A percentile compares a stretch with the other conserved stretches of the same genome.
Evolutionary conservation across 2,113 vertebrate genomes (phyloP).

Genomic region (Regulus satrapa): DNA sequence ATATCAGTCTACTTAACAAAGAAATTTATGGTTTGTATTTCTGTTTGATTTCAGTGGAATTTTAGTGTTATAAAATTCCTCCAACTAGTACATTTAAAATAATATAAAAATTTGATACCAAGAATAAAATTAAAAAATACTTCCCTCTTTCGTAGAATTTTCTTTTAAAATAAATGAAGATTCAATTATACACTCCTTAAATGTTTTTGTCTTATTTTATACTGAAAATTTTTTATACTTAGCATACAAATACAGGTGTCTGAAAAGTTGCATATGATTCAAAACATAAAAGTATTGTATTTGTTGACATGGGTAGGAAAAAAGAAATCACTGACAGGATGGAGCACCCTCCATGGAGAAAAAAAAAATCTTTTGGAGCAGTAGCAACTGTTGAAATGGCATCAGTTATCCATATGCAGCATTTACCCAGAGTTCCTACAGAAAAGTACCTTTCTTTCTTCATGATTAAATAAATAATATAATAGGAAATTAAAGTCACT

Average conservation of each 20-base stretch:
- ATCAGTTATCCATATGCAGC: not conserved
- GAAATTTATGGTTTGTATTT: not conserved
- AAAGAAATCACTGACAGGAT: not conserved
- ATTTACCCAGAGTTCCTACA: not conserved
- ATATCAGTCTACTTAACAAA: too few species aligned
- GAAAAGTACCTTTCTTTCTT: not conserved
- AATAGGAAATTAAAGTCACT: accelerated
- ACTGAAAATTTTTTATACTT: not conserved
- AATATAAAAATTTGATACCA: not conserved
- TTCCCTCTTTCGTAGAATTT: not conserved
- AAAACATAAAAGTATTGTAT: not conserved
- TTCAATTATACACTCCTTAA: not conserved
- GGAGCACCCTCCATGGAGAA: not conserved
- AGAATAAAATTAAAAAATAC: not conserved
- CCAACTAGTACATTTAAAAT: not conserved
- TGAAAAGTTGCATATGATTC: not conserved
- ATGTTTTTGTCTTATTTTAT: not conserved
- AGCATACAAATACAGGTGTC: not conserved
- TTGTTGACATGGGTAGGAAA: not conserved
- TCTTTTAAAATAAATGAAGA: not conserved
- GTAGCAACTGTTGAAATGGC: not conserved
- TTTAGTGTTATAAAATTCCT: not conserved
- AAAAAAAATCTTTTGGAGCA: not conserved
- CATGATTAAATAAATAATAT: not conserved
- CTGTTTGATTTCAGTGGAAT: not conserved